Percentiles rank a stretch among this genome's conserved stretches.
Conservation (phyloP, 1,140 invertebrate genomes). For the Cyclargus thomasi region DNA sequence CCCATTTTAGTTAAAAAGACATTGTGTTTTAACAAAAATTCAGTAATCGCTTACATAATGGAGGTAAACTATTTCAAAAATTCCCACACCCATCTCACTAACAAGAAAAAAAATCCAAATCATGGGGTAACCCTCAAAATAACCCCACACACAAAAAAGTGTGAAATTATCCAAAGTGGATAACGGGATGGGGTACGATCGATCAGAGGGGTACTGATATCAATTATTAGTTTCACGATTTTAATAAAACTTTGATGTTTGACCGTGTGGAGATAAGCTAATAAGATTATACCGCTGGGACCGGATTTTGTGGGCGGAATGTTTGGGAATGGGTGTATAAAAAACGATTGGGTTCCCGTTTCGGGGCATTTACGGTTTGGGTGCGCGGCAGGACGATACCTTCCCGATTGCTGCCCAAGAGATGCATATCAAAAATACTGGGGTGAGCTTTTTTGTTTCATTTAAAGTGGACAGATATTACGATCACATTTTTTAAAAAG, state of each 20-base stretch:
- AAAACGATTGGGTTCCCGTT: conserved; percentile 60
- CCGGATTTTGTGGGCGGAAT: conserved; percentile 67
- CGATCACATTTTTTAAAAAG: neutral
- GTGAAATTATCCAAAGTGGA: conserved; percentile 69
- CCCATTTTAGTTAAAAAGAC: neutral
- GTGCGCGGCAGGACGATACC: conserved; percentile 33
- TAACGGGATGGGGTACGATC: conserved; percentile 40
- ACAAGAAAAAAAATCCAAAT: neutral
- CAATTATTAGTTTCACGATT: neutral
- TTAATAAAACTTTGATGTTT: conserved; percentile 4
- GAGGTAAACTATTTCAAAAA: neutral
- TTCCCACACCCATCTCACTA: neutral
- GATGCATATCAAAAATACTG: conserved; percentile 10
- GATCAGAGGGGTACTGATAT: neutral
- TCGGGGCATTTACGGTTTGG: conserved; percentile 57
- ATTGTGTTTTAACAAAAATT: neutral
- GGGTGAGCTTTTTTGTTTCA: neutral
- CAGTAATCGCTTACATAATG: neutral
- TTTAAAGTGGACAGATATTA: neutral
- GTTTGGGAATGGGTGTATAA: conserved; percentile 69
- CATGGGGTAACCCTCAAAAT: conserved; percentile 26
- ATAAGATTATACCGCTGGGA: conserved; percentile 68
- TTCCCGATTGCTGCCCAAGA: neutral
- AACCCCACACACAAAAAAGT: conserved; percentile 60
- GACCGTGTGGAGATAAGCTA: conserved; percentile 60